Base-by-base conservation (phyloP, 2,888 invertebrate species). In the Acleris holmiana region DNA sequence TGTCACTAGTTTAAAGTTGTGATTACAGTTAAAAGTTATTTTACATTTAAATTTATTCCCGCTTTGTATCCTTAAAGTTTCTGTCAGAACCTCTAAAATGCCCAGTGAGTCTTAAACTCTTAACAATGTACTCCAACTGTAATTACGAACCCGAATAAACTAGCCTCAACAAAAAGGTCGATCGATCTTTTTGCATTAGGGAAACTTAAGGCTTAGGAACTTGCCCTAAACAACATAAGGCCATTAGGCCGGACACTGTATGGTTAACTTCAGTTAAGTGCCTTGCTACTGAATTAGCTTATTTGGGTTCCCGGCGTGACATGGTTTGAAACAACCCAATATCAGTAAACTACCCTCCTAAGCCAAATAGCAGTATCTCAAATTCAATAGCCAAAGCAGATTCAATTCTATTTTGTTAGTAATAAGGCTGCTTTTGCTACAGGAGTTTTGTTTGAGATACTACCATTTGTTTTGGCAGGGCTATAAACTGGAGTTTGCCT, bases 161-260 rank as follows among this genome's bases (percentile, higher is more conserved):
- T 53, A 35, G 40, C 8, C 29, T 25, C 17, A 67, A 67, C 63
- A 63, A 67, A 62, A 63, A 67, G 67, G 67, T 64, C 50, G 4
- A 65, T 64, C 50, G 63, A 60, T 67, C 64, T 67, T 49, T 60
- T 53, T 61, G 55, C 58, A 63, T 57, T 66, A 69, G 69, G 62
- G 69, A 53, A 59, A 65, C 66, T 69, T 61, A 66, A 69, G 67
- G 73, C 71, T 69, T 66, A 67, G 46, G 50, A 64, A 73, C 66
- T 71, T 70, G 70, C 71, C 70, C 75, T 69, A 69, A 76, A 77
- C 75, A 75, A 71, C 74, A 69, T 71, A 71, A 75, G 72, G 71
- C 75, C 78, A 75, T 77, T 77, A 76, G 71, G 67, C 71, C 70
- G 72, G 71, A 66, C 72, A 64, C 71, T 59, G 49, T 71, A 51